Percentiles rank a stretch among this genome's conserved stretches.
These are phyloP conservation scores for Argya squamiceps DNA, from an alignment of 2,797 vertebrate species.

Conservation along the genomic window DNA sequence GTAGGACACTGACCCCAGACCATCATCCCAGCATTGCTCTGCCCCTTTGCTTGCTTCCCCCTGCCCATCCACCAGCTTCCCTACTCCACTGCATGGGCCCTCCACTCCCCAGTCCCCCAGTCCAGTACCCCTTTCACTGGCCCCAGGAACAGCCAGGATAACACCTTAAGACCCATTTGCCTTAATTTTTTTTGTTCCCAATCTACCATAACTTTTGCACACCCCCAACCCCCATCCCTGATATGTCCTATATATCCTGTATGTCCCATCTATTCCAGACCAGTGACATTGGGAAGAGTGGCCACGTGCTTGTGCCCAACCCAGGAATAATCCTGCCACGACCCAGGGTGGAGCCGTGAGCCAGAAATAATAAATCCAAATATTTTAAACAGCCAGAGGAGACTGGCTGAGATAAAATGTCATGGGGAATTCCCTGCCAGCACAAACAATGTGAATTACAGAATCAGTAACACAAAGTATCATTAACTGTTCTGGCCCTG, in stretches of 20 bases:
- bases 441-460: slow-evolving; percentile 57
- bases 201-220: background rate
- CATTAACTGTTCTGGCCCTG: slow-evolving; percentile 6
- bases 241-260: background rate
- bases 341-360: background rate
- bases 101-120: background rate
- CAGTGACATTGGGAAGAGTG: background rate
- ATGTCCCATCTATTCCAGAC: background rate
- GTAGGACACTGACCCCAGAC: background rate
- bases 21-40: background rate
- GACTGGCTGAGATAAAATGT: slow-evolving; percentile 58
- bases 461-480: slow-evolving; percentile 63
- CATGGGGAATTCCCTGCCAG: slow-evolving; percentile 23
- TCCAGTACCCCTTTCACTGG: background rate
- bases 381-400: slow-evolving; percentile 61
- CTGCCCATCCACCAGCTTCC: background rate
- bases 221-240: fast-evolving
- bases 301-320: background rate
- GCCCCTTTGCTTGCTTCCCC: background rate
- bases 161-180: background rate
- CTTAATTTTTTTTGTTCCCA: background rate
- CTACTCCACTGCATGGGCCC: fast-evolving
- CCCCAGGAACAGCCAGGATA: background rate
- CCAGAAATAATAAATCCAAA: slow-evolving; percentile 58
- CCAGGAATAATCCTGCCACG: background rate